Evolutionary conservation across 2,113 vertebrate species (phyloP).

Genomic region (Urocynchramus pylzowi): DNA sequence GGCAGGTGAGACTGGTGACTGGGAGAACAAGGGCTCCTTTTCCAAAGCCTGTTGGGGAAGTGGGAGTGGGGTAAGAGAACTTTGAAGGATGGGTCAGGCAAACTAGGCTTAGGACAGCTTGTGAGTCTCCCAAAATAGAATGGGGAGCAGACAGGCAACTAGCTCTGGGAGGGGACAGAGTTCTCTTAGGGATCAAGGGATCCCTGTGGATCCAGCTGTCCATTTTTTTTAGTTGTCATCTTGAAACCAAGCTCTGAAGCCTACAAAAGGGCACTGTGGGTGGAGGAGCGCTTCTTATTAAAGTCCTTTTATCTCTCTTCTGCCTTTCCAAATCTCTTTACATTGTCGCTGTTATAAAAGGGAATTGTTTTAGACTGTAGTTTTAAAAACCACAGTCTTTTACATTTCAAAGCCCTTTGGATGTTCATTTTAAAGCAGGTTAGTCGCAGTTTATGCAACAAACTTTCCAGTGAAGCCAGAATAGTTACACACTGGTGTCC

Average conservation of each 20-base stretch:
- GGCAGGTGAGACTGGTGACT: background rate
- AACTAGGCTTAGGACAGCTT: background rate
- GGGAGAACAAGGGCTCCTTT: background rate
- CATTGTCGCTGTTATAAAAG: background rate
- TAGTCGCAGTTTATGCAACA: background rate
- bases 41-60: background rate
- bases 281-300: background rate
- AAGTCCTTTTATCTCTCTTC: slow-evolving; percentile 23
- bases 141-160: background rate
- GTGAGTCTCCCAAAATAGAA: background rate
- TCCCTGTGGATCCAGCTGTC: background rate
- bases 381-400: background rate
- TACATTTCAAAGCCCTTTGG: slow-evolving; percentile 42
- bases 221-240: background rate
- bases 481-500: background rate
- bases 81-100: background rate
- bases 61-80: background rate
- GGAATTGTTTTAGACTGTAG: slow-evolving; percentile 8
- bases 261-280: background rate
- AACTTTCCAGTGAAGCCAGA: background rate
- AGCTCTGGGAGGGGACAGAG: background rate
- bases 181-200: background rate
- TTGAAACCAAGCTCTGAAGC: background rate
- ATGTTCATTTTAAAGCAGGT: slow-evolving; percentile 14
- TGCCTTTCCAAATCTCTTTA: slow-evolving; percentile 13